These are phyloP conservation scores for Anhinga rufa DNA, from an alignment of 2,113 vertebrate genomes.

Conservation along the genomic window DNA sequence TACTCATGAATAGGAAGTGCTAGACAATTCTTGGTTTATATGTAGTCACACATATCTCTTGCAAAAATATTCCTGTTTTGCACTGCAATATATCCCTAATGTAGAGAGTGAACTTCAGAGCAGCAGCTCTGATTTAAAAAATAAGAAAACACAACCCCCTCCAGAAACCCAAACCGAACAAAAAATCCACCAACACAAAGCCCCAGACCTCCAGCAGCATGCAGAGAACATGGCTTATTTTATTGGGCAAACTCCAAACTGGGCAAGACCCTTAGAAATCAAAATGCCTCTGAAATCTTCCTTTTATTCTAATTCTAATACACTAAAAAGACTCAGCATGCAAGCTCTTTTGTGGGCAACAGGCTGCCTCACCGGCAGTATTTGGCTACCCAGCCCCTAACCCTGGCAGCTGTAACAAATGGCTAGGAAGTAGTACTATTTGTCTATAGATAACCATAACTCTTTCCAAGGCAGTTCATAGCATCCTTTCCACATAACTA, in stretches of 20 bases:
- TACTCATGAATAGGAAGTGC: neutral
- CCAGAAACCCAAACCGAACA: neutral
- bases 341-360: neutral
- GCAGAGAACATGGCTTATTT: neutral
- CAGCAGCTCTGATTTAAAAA: neutral
- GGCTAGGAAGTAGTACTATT: neutral
- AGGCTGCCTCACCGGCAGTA: neutral
- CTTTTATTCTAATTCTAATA: neutral
- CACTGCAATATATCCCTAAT: neutral
- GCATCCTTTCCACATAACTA: neutral
- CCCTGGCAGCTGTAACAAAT: neutral
- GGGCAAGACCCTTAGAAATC: neutral
- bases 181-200: neutral
- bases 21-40: neutral
- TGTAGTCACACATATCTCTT: neutral
- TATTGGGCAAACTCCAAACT: neutral
- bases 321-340: neutral
- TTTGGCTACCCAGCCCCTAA: neutral
- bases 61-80: neutral
- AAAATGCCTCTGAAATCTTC: neutral
- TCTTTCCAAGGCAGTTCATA: neutral
- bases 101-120: neutral
- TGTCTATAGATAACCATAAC: neutral
- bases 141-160: neutral
- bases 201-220: neutral